These are phyloP conservation scores for Scortum barcoo DNA, from an alignment of 2,113 vertebrate genomes.

Conservation along the genomic window DNA sequence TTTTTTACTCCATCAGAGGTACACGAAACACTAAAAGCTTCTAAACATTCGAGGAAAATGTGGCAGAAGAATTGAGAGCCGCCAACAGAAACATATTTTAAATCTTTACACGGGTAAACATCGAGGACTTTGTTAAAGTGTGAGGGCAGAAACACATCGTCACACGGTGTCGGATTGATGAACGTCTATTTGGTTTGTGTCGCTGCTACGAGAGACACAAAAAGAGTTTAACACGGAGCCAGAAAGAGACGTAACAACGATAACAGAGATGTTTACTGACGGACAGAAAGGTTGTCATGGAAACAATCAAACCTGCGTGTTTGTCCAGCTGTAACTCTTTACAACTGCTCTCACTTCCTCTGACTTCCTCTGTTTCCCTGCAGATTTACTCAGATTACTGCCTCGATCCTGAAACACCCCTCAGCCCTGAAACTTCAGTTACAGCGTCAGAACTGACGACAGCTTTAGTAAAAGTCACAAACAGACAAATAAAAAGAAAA, in stretches of 20 bases:
- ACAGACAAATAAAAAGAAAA: neutral
- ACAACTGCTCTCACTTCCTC: neutral
- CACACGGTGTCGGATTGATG: no score
- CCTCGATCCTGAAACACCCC: neutral
- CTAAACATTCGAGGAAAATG: no score
- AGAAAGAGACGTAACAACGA: neutral
- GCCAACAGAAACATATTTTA: no score
- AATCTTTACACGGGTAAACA: no score
- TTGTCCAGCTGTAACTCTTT: conserved; percentile 22
- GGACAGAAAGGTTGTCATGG: neutral
- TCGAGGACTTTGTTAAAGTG: no score
- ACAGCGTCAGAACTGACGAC: no score
- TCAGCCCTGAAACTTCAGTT: no score
- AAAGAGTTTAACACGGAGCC: neutral
- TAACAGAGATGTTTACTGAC: conserved; percentile 1
- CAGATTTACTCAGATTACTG: neutral
- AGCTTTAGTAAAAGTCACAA: no score
- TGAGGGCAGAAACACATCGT: no score
- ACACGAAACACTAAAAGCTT: no score
- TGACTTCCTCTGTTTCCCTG: neutral
- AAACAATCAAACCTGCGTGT: neutral
- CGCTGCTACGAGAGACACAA: neutral
- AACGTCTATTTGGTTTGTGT: neutral
- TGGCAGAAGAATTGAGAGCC: no score
- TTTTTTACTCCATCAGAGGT: no score